Base-by-base conservation (phyloP, 2,113 vertebrate species). In the Tyto alba region DNA sequence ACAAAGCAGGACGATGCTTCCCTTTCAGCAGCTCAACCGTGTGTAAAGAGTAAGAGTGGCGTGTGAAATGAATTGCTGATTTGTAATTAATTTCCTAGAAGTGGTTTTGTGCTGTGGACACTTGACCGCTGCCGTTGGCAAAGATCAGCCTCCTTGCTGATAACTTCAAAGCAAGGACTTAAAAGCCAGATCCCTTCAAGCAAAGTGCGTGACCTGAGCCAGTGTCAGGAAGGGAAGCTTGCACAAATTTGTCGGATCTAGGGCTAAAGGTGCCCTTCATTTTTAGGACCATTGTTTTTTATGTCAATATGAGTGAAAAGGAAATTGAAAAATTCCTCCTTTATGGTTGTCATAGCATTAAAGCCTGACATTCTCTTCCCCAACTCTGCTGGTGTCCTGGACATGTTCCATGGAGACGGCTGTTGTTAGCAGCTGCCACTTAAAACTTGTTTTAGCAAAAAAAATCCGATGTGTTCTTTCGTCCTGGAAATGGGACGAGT, bases 311-410 rank as follows among this genome's bases (percentile, higher is more conserved):
- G 57, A 87, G 48, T 8, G 74, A 52, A 76, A 82, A 90, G 86
- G 91, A 95, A 95, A 94, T 85, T 16, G 71, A 83, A 95, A 85
- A 92, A 93, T 89, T 93, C 77, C 60, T 87, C 10, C 0, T 25
- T 3, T 7, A 20, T 66, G 71, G 86, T 79, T 96, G 92, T 87
- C 62, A 92, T 69, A 50, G 92, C 56, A 85, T 40, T 82, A 81
- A 81, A 82, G 73, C 86, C 74, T 62, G 62, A 79, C 4, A 6
- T 0, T 1, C 36, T 78, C 40, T 56, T 92, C 52, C 60, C 40
- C n/a, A 30, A 52, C 84, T 91, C 91, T 55, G 77, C 80, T 66
- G 74, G 66, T 79, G 53, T 82, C 77, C 50, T 92, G 77, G 59
- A 53, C 8, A 1, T 23, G 60, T 38, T 90, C 52, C 40, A 11